Evolutionary conservation across 1,140 invertebrate genomes (phyloP), one percentile per base, ranked within the genome.

Genomic region (Brachionus asplanchnoidis): DNA sequence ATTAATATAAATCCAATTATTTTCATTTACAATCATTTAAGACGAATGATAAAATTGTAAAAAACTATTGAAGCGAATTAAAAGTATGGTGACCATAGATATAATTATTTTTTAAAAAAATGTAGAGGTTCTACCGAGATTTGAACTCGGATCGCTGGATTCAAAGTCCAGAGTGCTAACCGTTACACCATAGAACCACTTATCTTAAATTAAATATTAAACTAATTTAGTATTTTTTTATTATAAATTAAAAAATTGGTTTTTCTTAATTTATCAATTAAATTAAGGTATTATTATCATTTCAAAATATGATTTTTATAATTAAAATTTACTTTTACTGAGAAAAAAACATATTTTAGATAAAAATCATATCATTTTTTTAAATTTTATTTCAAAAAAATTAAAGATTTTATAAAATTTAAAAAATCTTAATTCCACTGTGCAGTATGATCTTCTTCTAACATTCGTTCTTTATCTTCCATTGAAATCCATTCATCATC

Each of bases 131-230:
- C 68, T 73, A 73, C 68, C 68, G 68, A 73, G 68, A 73, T 70
- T 70, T 70, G 66, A 70, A 70, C 66, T 70, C 66, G 66, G 66
- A 70, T 70, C 36, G 66, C 66, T 73, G 68, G 68, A 73, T 73
- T 73, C 68, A 73, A 73, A 73, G 68, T 73, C 68, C 68, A 73
- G 68, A 73, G 68, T 73, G 68, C 68, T 73, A 73, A 73, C 68
- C 68, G 68, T 73, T 73, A 73, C 68, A 73, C 36, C 68, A 73
- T 73, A 73, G 68, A 73, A 73, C 68, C 36, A 28, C 6, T 40
- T 7, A 56, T 56, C 17, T 17, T 56, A n/a, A 20, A 56, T 17
- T 56, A 23, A 56, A 46, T 44, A 44, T 11, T 44, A 1, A 44
- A 44, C 1, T 12, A 12, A 44, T 44, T 44, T 44, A 6, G 2